Conservation (phyloP, 37 sponge, comb jelly and placozoan genomes). For the Ephydatia muelleri region DNA sequence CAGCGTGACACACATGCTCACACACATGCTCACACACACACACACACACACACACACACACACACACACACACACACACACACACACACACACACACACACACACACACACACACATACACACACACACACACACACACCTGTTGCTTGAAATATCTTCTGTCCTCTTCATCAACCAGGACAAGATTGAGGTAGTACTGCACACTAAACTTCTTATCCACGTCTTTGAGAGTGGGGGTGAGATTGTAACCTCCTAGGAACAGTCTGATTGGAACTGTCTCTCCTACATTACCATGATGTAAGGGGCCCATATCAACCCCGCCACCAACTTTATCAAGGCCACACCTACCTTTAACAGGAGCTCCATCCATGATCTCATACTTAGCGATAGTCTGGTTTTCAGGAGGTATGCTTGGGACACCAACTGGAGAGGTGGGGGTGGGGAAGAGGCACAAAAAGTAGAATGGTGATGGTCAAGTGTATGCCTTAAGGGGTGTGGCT, state of each 20-base stretch:
- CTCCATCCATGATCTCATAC: slow-evolving; percentile 95
- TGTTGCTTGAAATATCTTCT: slow-evolving; percentile 93
- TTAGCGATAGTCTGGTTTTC: slow-evolving; percentile 86
- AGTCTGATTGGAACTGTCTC: slow-evolving; percentile 94
- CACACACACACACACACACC: slow-evolving; percentile 20
- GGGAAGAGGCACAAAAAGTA: neutral
- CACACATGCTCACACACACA: too few relatives aligned
- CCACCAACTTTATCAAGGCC: neutral
- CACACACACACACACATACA: too few relatives aligned
- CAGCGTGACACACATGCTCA: too few relatives aligned
- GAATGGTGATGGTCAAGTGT: too few relatives aligned
- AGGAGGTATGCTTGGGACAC: slow-evolving; percentile 70
- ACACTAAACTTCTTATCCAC: slow-evolving; percentile 85
- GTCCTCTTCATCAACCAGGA: slow-evolving; percentile 90
- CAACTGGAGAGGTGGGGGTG: too few relatives aligned
- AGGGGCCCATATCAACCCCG: too few relatives aligned
- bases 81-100: too few relatives aligned
- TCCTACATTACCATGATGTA: slow-evolving; percentile 76
- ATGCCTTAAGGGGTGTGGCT: neutral
- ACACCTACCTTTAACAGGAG: slow-evolving; percentile 81
- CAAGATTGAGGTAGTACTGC: slow-evolving; percentile 84
- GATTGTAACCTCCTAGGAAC: slow-evolving; percentile 78
- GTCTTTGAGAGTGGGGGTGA: slow-evolving; percentile 86
- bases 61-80: too few relatives aligned
- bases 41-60: too few relatives aligned